Base-by-base conservation (phyloP, 2,888 invertebrate genomes). In the Trilocha varians region DNA sequence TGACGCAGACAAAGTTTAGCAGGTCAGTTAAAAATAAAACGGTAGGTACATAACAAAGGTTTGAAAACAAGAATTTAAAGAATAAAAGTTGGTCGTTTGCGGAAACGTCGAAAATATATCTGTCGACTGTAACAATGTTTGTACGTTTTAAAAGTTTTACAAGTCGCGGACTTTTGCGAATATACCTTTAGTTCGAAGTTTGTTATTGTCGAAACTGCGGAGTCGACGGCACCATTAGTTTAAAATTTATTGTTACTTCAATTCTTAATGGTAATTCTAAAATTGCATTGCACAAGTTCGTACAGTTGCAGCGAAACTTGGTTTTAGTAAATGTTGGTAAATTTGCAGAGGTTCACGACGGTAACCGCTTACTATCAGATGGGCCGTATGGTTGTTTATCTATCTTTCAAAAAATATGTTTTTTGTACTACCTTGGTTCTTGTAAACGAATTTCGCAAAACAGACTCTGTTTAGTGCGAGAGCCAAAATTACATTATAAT, bases 191-290 rank as follows among this genome's bases (percentile, higher is more conserved):
- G 47, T 59, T 57, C 49, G 65, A 57, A 52, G 50, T 48, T 50
- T 55, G 65, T 65, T 70, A 73, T 76, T 74, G 68, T 70, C 65
- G 76, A 65, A 76, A 73, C 62, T 67, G 59, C 68, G 59, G 62
- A 82, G 79, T 82, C 83, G 78, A 83, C 79, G 79, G 70, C 80
- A 79, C 75, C 71, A 73, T 79, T 76, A 39, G 56, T 66, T 52
- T 45, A 45, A 59, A 63, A 76, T 70, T 65, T 71, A 75, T 70
- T 67, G 66, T 63, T 60, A 55, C 60, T 55, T 62, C 58, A 59
- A 57, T 55, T 62, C 38, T 9, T 35, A 15, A 14, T 15, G 32
- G 11, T 25, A 25, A 25, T 25, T 25, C 11, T 25, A 25, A 25
- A 25, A 3, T n/a, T n/a, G 25, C 6, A 25, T 25, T 2, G 25